These are phyloP conservation scores for Palythoa caribaeorum DNA, from an alignment of 92 coral and sea anemone species.

Conservation along the genomic window DNA sequence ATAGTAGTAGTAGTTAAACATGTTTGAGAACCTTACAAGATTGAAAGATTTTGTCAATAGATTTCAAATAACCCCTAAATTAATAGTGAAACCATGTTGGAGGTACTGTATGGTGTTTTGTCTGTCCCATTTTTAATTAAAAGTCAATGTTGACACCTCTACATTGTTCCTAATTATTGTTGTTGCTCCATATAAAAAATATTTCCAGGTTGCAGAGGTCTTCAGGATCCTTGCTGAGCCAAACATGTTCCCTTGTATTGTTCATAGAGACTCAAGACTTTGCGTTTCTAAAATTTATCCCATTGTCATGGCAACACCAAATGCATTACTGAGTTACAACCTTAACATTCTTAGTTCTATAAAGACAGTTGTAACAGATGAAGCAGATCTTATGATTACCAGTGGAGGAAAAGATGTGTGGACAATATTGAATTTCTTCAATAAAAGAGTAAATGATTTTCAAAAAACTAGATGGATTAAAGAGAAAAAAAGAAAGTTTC, in stretches of 20 bases:
- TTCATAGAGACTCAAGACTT: constrained; percentile 83
- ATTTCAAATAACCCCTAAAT: too few species aligned
- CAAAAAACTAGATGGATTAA: background rate
- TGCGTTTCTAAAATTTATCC: constrained; percentile 71
- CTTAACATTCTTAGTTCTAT: constrained; percentile 64
- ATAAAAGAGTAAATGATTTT: constrained; percentile 6
- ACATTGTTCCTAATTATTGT: too few species aligned
- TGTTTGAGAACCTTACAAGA: too few species aligned
- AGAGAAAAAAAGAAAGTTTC: background rate
- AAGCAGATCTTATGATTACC: constrained; percentile 85
- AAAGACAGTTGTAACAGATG: constrained; percentile 82
- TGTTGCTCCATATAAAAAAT: background rate
- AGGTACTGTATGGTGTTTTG: too few species aligned
- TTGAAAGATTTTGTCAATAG: too few species aligned
- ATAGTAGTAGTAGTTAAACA: too few species aligned
- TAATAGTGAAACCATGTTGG: too few species aligned
- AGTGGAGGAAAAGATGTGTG: constrained; percentile 88
- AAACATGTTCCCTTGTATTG: constrained; percentile 73
- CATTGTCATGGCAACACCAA: constrained; percentile 88
- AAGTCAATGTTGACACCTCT: too few species aligned
- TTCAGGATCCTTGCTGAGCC: constrained; percentile 75
- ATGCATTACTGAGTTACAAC: constrained; percentile 77
- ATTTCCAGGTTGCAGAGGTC: constrained; percentile 79
- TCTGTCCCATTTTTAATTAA: too few species aligned
- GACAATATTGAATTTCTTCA: constrained; percentile 77